Evolutionary conservation across 1,140 invertebrate species (phyloP).

Genomic region (Pachypeltis micranthus): DNA sequence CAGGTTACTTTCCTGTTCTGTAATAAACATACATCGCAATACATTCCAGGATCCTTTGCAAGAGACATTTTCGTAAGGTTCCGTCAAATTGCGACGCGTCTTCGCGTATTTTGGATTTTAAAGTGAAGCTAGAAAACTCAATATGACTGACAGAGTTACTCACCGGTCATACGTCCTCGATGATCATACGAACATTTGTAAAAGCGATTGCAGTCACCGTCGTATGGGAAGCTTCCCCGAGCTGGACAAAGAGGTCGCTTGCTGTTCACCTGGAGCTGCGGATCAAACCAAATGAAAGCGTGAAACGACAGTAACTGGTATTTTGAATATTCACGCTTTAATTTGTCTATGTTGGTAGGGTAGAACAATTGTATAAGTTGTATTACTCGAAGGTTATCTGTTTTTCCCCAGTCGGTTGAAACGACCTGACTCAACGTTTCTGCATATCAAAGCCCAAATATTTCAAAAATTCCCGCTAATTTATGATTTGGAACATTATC

Average conservation of each 20-base stretch:
- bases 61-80: background rate
- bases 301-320: no score
- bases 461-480: no score
- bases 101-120: background rate
- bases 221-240: conserved; percentile 52
- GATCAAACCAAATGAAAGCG: no score
- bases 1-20: background rate
- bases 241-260: conserved; percentile 46
- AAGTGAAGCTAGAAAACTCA: background rate
- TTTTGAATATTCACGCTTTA: no score
- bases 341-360: no score
- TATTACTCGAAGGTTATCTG: no score
- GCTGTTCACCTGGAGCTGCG: conserved; percentile 47
- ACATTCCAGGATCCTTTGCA: background rate
- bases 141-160: conserved; percentile 21
- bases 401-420: no score
- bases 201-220: conserved; percentile 51
- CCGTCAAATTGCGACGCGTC: no score
- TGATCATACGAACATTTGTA: conserved; percentile 52
- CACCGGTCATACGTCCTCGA: conserved; percentile 43
- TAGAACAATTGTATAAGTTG: no score
- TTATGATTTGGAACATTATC: no score
- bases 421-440: no score
- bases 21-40: background rate
- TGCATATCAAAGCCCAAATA: no score